Conservation (phyloP, 2,888 invertebrate genomes). For the Nasonia oneida region DNA sequence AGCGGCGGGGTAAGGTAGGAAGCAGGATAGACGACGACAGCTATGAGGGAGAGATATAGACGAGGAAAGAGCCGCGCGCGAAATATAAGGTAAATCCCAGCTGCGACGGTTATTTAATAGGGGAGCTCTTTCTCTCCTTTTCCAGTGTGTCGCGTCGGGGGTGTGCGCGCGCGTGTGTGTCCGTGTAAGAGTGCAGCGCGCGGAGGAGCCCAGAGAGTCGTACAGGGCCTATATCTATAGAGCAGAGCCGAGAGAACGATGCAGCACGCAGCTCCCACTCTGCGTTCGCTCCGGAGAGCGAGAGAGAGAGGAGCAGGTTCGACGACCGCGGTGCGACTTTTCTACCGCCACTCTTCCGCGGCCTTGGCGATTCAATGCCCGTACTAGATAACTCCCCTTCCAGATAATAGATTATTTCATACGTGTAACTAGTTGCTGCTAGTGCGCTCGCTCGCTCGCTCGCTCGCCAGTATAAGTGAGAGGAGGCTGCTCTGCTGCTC, state of each 20-base stretch:
- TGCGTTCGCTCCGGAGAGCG: background rate
- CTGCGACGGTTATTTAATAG: conserved; percentile 72
- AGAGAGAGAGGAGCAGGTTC: conserved; percentile 66
- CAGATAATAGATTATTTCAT: conserved; percentile 78
- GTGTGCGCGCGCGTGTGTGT: background rate
- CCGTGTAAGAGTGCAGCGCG: background rate
- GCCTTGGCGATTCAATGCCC: conserved; percentile 78
- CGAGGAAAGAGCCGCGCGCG: conserved; percentile 25
- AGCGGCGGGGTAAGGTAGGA: background rate
- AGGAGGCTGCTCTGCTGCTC: background rate
- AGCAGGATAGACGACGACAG: conserved; percentile 38
- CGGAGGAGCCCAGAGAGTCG: background rate
- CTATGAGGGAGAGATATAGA: conserved; percentile 58
- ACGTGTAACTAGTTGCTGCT: conserved; percentile 76
- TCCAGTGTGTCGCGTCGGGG: background rate
- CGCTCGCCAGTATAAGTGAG: conserved; percentile 12
- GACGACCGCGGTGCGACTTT: conserved; percentile 77
- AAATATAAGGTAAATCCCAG: conserved; percentile 69
- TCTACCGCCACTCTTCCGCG: conserved; percentile 71
- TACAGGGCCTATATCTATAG: background rate
- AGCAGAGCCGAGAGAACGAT: background rate
- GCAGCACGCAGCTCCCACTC: background rate
- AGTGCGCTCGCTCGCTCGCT: conserved; percentile 49
- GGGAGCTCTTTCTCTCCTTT: conserved; percentile 60
- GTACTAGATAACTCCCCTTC: conserved; percentile 77